A percentile compares a stretch with the other conserved stretches of the same genome.
Evolutionary conservation across 2,888 invertebrate genomes (phyloP).

Genomic region (Callosobruchus maculatus): DNA sequence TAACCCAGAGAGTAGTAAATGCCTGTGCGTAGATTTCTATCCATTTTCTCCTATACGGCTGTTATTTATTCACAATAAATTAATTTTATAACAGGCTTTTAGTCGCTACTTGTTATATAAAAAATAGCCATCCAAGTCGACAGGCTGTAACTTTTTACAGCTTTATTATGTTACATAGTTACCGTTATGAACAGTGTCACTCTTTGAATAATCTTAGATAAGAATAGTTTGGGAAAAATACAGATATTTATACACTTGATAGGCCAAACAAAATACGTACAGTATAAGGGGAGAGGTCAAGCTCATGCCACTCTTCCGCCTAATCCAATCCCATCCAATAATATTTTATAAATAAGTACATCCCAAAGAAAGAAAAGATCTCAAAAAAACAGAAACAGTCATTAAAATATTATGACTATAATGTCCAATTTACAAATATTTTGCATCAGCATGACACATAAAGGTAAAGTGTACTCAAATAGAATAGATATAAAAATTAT

Average conservation of each 20-base stretch:
- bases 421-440: too few species aligned
- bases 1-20: not conserved
- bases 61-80: not conserved
- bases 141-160: not conserved
- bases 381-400: too few species aligned
- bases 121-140: not conserved
- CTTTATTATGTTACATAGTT: not conserved
- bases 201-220: not conserved
- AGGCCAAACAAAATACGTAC: not conserved
- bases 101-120: not conserved
- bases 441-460: too few species aligned
- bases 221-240: not conserved
- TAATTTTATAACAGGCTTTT: not conserved
- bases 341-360: too few species aligned
- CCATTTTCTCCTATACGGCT: not conserved
- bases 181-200: not conserved
- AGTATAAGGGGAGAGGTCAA: too few species aligned
- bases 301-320: too few species aligned
- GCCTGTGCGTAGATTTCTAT: not conserved
- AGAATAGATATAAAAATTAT: too few species aligned
- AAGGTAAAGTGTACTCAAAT: too few species aligned
- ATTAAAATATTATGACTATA: too few species aligned
- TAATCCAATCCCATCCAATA: too few species aligned
- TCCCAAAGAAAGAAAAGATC: too few species aligned
- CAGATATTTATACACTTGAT: not conserved